phyloP scores from a whole-genome alignment of 2,888 invertebrate genomes.

The Azorinus chamasolen region DNA sequence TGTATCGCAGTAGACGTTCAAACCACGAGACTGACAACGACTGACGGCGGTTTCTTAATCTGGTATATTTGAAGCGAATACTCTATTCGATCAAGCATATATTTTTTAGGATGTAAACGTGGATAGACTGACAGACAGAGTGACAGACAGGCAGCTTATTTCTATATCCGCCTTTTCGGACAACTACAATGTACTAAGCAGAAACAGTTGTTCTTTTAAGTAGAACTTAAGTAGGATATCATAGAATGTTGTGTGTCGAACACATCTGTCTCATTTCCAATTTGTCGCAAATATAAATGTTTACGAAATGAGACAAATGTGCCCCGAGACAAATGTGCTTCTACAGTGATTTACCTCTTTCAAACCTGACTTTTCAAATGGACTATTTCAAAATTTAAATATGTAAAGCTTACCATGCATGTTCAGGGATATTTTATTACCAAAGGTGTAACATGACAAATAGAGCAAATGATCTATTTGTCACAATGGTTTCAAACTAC shows the following conservation, averaged over 20 bases:
- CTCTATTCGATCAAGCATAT: conserved; percentile 8
- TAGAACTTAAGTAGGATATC: conserved; percentile 21
- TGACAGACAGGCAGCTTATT: conserved; percentile 8
- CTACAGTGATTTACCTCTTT: too few species aligned
- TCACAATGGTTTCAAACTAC: too few species aligned
- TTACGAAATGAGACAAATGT: conserved; percentile 10
- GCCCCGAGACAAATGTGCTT: conserved; percentile 20
- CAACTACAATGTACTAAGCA: conserved; percentile 22
- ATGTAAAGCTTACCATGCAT: too few species aligned
- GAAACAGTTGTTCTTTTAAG: conserved; percentile 23
- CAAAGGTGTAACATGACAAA: too few species aligned
- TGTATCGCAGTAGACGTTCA: too few species aligned
- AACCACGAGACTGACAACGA: too few species aligned
- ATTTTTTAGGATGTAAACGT: conserved; percentile 23
- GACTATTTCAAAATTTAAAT: too few species aligned
- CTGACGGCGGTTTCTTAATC: conserved; percentile 9
- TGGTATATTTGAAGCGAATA: conserved; percentile 7
- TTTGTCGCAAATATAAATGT: conserved; percentile 24
- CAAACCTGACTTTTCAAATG: too few species aligned
- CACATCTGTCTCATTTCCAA: conserved; percentile 23
- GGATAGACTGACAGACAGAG: conserved; percentile 19
- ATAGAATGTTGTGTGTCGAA: conserved; percentile 14
- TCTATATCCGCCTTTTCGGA: conserved; percentile 1
- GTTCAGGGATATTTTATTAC: too few species aligned
- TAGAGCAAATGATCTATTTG: too few species aligned